A percentile compares a stretch with the other conserved stretches of the same genome.
Evolutionary conservation across 35 echinoderm and acorn worm genomes (phyloP).

Genomic region (Amphiura filiformis): DNA sequence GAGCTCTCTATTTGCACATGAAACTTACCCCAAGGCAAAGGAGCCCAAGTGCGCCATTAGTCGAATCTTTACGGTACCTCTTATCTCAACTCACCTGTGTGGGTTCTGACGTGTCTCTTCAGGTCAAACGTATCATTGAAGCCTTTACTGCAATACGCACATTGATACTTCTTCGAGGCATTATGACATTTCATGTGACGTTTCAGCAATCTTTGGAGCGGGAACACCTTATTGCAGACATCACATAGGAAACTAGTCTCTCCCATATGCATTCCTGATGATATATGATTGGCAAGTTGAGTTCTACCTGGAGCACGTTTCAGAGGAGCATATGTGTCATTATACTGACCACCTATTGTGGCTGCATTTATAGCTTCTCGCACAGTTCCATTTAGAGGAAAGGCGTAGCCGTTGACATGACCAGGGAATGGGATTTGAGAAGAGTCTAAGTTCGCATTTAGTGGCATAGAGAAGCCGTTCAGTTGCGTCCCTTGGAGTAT

Average conservation of each 20-base stretch:
- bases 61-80: no score
- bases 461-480: no score
- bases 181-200: conserved; percentile 99
- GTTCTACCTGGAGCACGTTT: conserved; percentile 82
- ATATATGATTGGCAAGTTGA: conserved; percentile 71
- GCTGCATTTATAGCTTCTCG: no score
- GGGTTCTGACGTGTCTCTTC: conserved; percentile 94
- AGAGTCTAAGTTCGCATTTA: no score
- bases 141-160: conserved; percentile 85
- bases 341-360: background rate
- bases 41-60: no score
- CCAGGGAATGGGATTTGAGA: no score
- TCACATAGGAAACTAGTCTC: conserved; percentile 64
- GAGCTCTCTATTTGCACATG: no score
- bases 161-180: conserved; percentile 73
- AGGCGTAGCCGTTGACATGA: no score
- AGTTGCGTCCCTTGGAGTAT: no score
- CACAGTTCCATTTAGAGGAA: background rate
- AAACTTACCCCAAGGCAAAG: no score
- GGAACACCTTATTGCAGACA: conserved; percentile 93
- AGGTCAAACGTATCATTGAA: conserved; percentile 99
- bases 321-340: conserved; percentile 59
- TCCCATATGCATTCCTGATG: conserved; percentile 38
- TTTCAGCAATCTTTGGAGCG: conserved; percentile 88
- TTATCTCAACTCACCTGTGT: conserved; percentile 95